A percentile compares a stretch with the other conserved stretches of the same genome.
phyloP scores from a whole-genome alignment of 2,888 invertebrate genomes.

The Ophion ventricosus region DNA sequence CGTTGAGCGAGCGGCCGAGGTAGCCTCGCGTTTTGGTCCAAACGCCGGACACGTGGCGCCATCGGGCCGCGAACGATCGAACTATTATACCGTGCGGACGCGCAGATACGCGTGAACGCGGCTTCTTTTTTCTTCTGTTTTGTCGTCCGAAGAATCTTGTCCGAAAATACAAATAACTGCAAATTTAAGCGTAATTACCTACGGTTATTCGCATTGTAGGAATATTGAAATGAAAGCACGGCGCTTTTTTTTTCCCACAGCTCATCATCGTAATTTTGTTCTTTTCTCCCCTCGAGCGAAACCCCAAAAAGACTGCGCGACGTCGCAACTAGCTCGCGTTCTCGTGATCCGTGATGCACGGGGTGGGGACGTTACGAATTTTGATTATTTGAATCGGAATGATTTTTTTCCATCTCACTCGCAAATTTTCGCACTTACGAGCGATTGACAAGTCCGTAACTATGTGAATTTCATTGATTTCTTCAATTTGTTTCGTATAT shows the following conservation, averaged over 20 bases:
- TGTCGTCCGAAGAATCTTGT: not conserved
- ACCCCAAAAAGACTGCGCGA: not conserved
- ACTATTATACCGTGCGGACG: not conserved
- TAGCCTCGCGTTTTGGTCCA: not conserved
- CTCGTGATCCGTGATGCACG: not conserved
- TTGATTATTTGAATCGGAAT: slow-evolving; percentile 52
- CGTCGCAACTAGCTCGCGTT: not conserved
- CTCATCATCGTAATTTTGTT: not conserved
- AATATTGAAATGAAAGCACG: too few species aligned
- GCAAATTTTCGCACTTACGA: not conserved
- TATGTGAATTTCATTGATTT: not conserved
- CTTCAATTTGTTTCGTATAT: not conserved
- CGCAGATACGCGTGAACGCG: not conserved
- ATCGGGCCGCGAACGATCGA: not conserved
- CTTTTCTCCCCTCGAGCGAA: not conserved
- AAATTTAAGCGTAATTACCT: not conserved
- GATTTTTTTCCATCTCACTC: not conserved
- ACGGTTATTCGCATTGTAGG: not conserved
- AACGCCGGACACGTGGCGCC: not conserved
- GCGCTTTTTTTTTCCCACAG: too few species aligned
- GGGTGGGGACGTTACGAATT: slow-evolving; percentile 36
- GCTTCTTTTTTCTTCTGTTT: not conserved
- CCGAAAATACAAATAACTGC: not conserved
- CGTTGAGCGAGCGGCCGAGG: not conserved
- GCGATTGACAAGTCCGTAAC: not conserved